Evolutionary conservation across 1,140 invertebrate genomes (phyloP), one percentile per base, ranked within the genome.

Genomic region (Papilio helenus): DNA sequence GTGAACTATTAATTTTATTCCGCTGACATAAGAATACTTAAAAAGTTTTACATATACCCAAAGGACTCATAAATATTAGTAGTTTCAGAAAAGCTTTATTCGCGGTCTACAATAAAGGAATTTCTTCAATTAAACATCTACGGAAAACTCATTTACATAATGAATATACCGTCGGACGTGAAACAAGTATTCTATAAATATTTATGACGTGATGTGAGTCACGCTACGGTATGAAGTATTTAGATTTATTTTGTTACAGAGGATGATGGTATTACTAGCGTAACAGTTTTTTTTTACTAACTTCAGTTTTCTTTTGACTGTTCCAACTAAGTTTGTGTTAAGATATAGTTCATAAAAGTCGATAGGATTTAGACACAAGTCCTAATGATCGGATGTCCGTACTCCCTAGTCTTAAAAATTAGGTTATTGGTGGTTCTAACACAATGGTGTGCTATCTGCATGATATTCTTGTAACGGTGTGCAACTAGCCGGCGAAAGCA

Each of bases 181-280:
- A 55, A 55, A 55, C 73, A 58, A 85, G 84, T 83, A 86, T 90
- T 92, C 88, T 90, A 90, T 90, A 87, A 90, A 90, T 92, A 92
- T 90, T 87, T 86, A 90, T 92, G 89, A 92, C 84, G 81, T 87
- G 78, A 84, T 78, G 76, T 86, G 87, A 88, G 77, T 86, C 84
- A 85, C 78, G 74, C 29, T 61, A 79, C 80, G 81, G 81, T 81
- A 81, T 81, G 80, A 80, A 78, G 81, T 84, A 82, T 80, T 80
- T 74, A 76, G 73, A 79, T 81, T 65, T 79, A 76, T 83, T 83
- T 83, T 79, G 80, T 80, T 80, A 44, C 76, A 80, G 44, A 82
- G 61, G 58, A 76, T 82, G 77, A 39, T 42, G 78, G 68, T 68
- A 23, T 78, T 61, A 58, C 74, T 55, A 34, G 16, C 46, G 14